Conservation (phyloP, 2,888 invertebrate genomes). For the Yponomeuta plumbellus region DNA sequence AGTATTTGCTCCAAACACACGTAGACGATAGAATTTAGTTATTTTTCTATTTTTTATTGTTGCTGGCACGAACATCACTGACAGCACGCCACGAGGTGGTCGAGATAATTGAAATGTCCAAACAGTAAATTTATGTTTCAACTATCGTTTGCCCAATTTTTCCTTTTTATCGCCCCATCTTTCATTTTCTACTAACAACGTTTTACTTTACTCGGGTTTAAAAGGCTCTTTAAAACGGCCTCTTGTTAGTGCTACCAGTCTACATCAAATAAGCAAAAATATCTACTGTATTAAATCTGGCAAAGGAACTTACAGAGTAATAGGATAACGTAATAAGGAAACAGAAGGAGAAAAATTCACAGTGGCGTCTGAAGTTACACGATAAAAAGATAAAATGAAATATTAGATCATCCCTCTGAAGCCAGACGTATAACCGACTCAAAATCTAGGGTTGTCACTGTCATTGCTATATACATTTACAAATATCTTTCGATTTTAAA, state of each 20-base stretch:
- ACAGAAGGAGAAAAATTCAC: slow-evolving; percentile 13
- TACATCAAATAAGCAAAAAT: slow-evolving; percentile 1
- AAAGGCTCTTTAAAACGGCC: background rate
- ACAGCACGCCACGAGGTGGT: slow-evolving; percentile 69
- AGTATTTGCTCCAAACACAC: slow-evolving; percentile 4
- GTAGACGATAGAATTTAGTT: background rate
- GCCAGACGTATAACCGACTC: slow-evolving; percentile 6
- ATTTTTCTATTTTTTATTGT: slow-evolving; percentile 57
- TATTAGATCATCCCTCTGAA: slow-evolving; percentile 16
- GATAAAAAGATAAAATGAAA: slow-evolving; percentile 21
- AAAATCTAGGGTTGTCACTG: slow-evolving; percentile 10
- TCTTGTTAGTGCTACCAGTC: background rate
- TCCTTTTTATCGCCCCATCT: slow-evolving; percentile 39
- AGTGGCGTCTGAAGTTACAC: slow-evolving; percentile 17
- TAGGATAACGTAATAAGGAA: slow-evolving; percentile 19
- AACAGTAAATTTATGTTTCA: slow-evolving; percentile 68
- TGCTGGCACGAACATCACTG: slow-evolving; percentile 68
- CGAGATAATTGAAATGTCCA: slow-evolving; percentile 74
- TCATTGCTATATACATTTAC: background rate
- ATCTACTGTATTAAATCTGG: slow-evolving; percentile 9
- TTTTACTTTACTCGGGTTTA: background rate
- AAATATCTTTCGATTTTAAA: background rate
- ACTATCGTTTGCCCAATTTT: slow-evolving; percentile 37
- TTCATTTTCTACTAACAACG: background rate
- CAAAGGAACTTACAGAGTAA: slow-evolving; percentile 13